Base-by-base conservation (phyloP, 2,797 vertebrate genomes). In the Xerus rutilus region DNA sequence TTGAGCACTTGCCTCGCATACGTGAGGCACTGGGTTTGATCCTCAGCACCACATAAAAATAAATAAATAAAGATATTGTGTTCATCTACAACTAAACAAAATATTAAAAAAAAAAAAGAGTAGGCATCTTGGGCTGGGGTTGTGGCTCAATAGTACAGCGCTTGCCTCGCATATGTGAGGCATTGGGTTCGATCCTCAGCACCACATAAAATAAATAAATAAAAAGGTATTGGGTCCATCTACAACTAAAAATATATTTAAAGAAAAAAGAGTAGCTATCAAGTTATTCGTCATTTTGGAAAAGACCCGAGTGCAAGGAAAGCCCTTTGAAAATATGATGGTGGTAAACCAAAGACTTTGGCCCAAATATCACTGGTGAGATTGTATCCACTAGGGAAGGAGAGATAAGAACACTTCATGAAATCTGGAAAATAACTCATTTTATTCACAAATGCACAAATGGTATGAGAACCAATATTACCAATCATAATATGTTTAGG, bases 391-490 rank as follows among this genome's bases (percentile, higher is more conserved):
- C 54, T 78, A 9, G 32, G 52, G n/a, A 70, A 25, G 14, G 5
- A 87, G 15, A 70, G 83, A 86, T 76, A 64, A 28, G 15, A 72
- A 85, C 47, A 18, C n/a, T 12, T 90, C 32, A 49, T 13, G 5
- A 70, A 88, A 17, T 78, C 35, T 67, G 76, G 59, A 92, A 86
- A 89, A 93, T 8, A 86, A 45, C 11, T 90, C 52, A 86, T 92
- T 90, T 92, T 32, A 79, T 67, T 84, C 57, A 73, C 62, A 94
- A 70, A 32, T 93, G 70, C 62, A 69, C 13, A 89, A 86, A 69
- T 88, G 83, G 95, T 72, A 57, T 73, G 49, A 91, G 21, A 88
- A 69, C 7, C 30, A 69, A 23, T 52, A 94, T 87, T 69, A 92
- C 62, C 65, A 95, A 87, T 7, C 54, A 83, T 74, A 89, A 76